These are phyloP conservation scores for Macropis europaea DNA, from an alignment of 2,888 invertebrate species.

Conservation along the genomic window DNA sequence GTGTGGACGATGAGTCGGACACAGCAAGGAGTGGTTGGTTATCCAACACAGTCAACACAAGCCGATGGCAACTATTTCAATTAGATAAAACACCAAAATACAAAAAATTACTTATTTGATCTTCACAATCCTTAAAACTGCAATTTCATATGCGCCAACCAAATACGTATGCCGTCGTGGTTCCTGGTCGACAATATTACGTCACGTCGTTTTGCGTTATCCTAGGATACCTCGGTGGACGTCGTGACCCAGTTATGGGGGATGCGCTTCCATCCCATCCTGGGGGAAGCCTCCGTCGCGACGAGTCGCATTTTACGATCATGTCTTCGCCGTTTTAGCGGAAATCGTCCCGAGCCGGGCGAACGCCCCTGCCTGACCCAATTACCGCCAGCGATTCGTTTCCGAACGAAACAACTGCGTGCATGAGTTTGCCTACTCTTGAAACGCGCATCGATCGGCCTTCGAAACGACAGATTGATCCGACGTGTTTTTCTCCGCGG, in stretches of 20 bases:
- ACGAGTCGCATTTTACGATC: background rate
- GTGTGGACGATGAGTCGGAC: too few species aligned
- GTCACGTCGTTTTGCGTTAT: background rate
- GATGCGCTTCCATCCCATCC: background rate
- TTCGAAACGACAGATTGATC: background rate
- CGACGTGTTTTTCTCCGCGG: too few species aligned
- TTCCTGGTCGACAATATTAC: background rate
- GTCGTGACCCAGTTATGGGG: constrained; percentile 11
- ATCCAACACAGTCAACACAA: too few species aligned
- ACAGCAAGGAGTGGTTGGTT: too few species aligned
- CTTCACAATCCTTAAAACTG: too few species aligned
- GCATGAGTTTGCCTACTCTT: background rate
- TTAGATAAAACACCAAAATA: too few species aligned
- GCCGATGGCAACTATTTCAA: too few species aligned
- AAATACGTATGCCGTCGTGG: too few species aligned
- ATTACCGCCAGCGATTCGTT: background rate
- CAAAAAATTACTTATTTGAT: too few species aligned
- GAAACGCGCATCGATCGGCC: background rate
- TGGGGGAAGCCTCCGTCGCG: background rate
- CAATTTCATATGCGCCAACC: too few species aligned
- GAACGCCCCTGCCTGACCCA: too few species aligned
- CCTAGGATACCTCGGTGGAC: background rate
- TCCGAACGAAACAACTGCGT: background rate
- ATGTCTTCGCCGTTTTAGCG: background rate
- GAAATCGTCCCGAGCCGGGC: too few species aligned